These are phyloP conservation scores for Theocolax elegans DNA, from an alignment of 1,140 invertebrate species.

Conservation along the genomic window DNA sequence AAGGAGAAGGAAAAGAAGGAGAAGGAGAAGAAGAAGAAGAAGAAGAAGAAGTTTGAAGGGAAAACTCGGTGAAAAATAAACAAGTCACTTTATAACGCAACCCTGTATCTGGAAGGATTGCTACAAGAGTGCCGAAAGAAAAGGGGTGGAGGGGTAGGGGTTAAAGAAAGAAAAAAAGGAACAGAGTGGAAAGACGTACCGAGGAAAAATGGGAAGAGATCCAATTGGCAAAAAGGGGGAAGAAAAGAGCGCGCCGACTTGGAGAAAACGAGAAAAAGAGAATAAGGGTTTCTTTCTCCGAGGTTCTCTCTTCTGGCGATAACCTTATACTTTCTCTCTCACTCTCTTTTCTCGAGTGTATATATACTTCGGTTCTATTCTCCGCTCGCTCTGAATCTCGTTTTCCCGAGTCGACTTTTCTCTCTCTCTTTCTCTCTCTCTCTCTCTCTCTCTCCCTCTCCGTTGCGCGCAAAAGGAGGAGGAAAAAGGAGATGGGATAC, in stretches of 20 bases:
- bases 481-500: conserved; percentile 33
- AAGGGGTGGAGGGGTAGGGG: too few species aligned
- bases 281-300: neutral
- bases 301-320: conserved; percentile 46
- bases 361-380: conserved; percentile 46
- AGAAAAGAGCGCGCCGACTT: too few species aligned
- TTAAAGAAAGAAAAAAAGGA: too few species aligned
- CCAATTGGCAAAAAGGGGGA: conserved; percentile 35
- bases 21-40: neutral
- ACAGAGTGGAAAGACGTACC: conserved; percentile 37
- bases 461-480: neutral
- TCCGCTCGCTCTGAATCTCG: conserved; percentile 46
- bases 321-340: conserved; percentile 37
- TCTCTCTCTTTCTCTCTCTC: conserved; percentile 20
- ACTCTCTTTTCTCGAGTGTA: conserved; percentile 44
- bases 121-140: neutral
- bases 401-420: conserved; percentile 45
- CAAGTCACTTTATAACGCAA: conserved; percentile 32
- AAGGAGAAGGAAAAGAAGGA: neutral
- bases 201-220: conserved; percentile 41
- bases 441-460: conserved; percentile 30
- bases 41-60: neutral
- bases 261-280: neutral
- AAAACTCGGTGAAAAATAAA: conserved; percentile 29
- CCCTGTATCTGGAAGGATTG: neutral